A percentile compares a stretch with the other conserved stretches of the same genome.
phyloP scores from a whole-genome alignment of 2,888 invertebrate species.

The Phyllotreta striolata region DNA sequence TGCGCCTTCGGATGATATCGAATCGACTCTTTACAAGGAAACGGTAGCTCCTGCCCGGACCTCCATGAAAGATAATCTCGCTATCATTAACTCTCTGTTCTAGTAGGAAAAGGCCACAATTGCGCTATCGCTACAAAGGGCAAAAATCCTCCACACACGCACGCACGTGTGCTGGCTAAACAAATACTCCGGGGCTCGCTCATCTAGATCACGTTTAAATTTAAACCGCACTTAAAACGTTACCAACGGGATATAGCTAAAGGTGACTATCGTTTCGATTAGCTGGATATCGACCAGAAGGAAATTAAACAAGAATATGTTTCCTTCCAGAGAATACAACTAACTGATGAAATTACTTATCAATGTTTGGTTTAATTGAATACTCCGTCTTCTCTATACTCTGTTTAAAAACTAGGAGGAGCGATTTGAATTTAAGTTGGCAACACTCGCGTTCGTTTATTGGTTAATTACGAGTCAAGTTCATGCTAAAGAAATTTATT shows the following conservation, averaged over 20 bases:
- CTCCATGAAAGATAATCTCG: slow-evolving; percentile 46
- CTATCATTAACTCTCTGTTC: slow-evolving; percentile 43
- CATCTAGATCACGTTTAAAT: slow-evolving; percentile 33
- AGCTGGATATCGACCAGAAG: too few species aligned
- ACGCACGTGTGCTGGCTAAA: slow-evolving; percentile 8
- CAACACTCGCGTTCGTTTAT: too few species aligned
- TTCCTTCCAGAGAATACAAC: too few species aligned
- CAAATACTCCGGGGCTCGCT: slow-evolving; percentile 25
- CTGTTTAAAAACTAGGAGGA: too few species aligned
- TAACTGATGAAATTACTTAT: too few species aligned
- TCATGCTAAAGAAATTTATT: too few species aligned
- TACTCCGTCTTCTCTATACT: too few species aligned
- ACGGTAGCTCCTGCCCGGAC: slow-evolving; percentile 43
- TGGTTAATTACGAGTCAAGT: too few species aligned
- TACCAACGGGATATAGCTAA: background rate
- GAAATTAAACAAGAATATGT: too few species aligned
- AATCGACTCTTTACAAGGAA: slow-evolving; percentile 44
- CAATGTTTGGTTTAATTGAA: too few species aligned
- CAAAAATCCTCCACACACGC: slow-evolving; percentile 36
- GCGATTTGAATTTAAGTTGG: too few species aligned
- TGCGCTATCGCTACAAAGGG: slow-evolving; percentile 28
- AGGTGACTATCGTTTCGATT: too few species aligned
- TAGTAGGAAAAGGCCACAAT: slow-evolving; percentile 38
- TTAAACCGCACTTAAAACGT: slow-evolving; percentile 5
- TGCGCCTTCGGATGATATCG: slow-evolving; percentile 41